These are phyloP conservation scores for Koerneria pararmatus DNA, from an alignment of 2,888 invertebrate species.

Conservation along the genomic window DNA sequence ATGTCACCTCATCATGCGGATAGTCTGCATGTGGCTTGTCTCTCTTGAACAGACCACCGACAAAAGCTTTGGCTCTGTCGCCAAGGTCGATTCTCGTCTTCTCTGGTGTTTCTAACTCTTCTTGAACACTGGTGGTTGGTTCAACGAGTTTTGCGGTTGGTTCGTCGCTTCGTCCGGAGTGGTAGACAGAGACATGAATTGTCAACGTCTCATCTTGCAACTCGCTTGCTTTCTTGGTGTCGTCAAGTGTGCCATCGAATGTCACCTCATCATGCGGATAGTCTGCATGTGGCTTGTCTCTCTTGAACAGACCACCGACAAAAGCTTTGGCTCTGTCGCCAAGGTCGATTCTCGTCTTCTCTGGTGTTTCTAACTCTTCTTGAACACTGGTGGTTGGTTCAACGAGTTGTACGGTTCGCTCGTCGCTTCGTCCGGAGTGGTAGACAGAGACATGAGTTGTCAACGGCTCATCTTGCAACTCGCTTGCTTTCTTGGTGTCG, in stretches of 20 bases:
- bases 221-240: neutral
- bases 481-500: neutral
- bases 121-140: neutral
- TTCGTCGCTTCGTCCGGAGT: conserved; percentile 4
- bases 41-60: conserved; percentile 9
- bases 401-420: too few relatives aligned
- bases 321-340: conserved; percentile 2
- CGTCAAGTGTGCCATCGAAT: conserved; percentile 11
- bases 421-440: conserved; percentile 8
- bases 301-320: neutral
- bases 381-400: neutral
- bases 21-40: conserved; percentile 6
- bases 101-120: neutral
- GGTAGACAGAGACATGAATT: conserved; percentile 10
- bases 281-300: neutral
- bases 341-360: conserved; percentile 14
- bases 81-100: conserved; percentile 12
- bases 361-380: neutral
- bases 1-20: conserved; percentile 3
- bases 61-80: too few relatives aligned
- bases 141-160: too few relatives aligned
- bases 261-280: neutral
- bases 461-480: conserved; percentile 1
- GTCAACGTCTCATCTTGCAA: neutral
- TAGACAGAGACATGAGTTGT: conserved; percentile 8